These are phyloP conservation scores for Amblyornis subalaris DNA, from an alignment of 2,113 vertebrate species.

Conservation along the genomic window DNA sequence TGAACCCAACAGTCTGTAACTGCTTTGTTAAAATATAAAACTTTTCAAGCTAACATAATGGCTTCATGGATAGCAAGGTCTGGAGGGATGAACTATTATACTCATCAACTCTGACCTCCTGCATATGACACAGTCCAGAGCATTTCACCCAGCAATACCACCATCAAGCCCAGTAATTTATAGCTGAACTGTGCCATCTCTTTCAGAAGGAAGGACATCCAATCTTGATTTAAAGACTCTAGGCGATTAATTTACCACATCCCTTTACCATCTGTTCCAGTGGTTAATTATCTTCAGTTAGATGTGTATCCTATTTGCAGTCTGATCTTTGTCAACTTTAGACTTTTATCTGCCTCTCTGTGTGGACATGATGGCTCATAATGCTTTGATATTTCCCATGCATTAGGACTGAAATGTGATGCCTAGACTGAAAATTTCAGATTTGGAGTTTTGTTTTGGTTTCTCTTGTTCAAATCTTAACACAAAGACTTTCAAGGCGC, in stretches of 20 bases:
- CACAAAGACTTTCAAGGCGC: constrained; percentile 52
- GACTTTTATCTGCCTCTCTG: constrained; percentile 17
- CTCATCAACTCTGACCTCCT: constrained; percentile 30
- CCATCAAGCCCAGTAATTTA: constrained; percentile 35
- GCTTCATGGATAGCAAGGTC: constrained; percentile 8
- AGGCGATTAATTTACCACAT: constrained; percentile 55
- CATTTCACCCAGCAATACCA: not conserved
- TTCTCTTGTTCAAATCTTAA: constrained; percentile 44
- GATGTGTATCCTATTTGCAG: constrained; percentile 40
- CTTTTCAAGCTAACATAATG: not conserved
- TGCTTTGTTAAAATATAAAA: constrained; percentile 17
- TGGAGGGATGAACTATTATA: constrained; percentile 22
- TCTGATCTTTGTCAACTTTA: constrained; percentile 38
- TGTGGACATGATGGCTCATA: not conserved
- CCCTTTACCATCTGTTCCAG: constrained; percentile 51
- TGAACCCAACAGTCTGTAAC: not conserved
- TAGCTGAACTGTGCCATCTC: constrained; percentile 8
- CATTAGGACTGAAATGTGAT: constrained; percentile 22
- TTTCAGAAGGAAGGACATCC: constrained; percentile 35
- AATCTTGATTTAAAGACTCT: constrained; percentile 54
- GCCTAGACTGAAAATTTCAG: not conserved
- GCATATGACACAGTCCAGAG: constrained; percentile 33
- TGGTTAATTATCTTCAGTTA: constrained; percentile 55
- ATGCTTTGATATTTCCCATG: constrained; percentile 2
- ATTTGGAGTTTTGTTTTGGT: constrained; percentile 45